A percentile compares a stretch with the other conserved stretches of the same genome.
Evolutionary conservation across 2,797 vertebrate genomes (phyloP).

Genomic region (Pogonophryne albipinna): DNA sequence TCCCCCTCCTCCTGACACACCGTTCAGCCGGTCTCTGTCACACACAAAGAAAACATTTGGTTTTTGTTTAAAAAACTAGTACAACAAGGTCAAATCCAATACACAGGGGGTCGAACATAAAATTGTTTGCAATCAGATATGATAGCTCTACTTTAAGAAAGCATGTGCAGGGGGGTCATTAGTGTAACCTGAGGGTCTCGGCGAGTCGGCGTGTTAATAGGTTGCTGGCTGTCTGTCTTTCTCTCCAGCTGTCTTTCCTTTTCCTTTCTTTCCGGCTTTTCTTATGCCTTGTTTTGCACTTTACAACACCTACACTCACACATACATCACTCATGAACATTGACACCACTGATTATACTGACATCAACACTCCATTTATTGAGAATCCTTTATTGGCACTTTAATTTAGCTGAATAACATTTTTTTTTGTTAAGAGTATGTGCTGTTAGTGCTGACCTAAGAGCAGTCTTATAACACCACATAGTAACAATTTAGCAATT

Average conservation of each 20-base stretch:
- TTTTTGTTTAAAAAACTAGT: neutral
- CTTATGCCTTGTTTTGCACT: neutral
- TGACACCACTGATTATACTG: neutral
- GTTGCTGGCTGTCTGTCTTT: no score
- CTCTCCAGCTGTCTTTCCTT: neutral
- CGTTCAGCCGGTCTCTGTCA: constrained; percentile 84
- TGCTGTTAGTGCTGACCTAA: neutral
- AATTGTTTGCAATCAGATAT: constrained; percentile 2
- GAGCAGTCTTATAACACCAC: neutral
- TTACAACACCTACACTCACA: neutral
- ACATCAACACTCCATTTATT: neutral
- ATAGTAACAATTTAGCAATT: neutral
- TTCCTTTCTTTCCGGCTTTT: no score
- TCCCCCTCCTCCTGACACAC: constrained; percentile 58
- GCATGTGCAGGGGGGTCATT: neutral
- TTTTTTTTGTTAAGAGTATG: neutral
- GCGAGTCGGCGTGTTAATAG: no score
- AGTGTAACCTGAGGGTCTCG: no score
- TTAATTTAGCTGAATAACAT: neutral
- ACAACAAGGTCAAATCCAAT: neutral
- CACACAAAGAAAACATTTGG: constrained; percentile 30
- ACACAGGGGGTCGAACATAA: no score
- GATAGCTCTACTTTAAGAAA: neutral
- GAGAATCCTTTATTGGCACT: neutral
- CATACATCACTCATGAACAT: neutral